Evolutionary conservation across 2,888 invertebrate species (phyloP), one percentile per base, ranked within the genome.

Genomic region (Drosophila melanosoma): DNA sequence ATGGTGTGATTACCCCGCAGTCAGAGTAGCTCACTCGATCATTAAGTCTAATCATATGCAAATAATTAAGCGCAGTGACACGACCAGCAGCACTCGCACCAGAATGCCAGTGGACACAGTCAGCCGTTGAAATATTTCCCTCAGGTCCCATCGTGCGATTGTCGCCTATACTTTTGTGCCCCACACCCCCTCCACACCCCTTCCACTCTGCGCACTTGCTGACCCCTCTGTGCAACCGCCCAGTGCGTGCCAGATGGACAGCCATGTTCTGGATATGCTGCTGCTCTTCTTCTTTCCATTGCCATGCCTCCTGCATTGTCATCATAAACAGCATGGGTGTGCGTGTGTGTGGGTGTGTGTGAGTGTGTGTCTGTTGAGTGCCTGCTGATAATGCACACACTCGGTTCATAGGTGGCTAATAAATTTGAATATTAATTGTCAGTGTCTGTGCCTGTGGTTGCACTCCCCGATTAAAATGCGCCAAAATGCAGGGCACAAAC

Each of bases 401-500:
- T 87, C 83, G 82, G 92, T 89, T 91, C 91, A 91, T 86, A 91
- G 90, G 91, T 92, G 91, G 89, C 91, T 89, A 92, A 91, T 91
- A 91, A 91, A 91, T 91, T 92, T 91, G 91, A 91, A 91, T 91
- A 91, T 91, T 91, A 91, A 91, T 91, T 91, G 90, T 89, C 91
- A 80, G 82, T 77, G 90, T 87, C 82, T 82, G 81, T 56, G 75
- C 45, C 67, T 70, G 66, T 61, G 77, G 71, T 76, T 79, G 70
- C 75, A 62, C 70, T 67, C 68, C 35, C 60, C 85, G 87, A 88
- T 87, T 87, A 90, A 88, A 90, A 79, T 76, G 76, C 75, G 74
- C 72, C 77, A 40, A 69, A 36, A 68, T 74, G 77, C 85, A 72
- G 69, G 36, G n/a, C 42, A 15, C 5, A 15, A 42, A 29, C 26